These are phyloP conservation scores for Oceanites oceanicus DNA, from an alignment of 2,113 vertebrate genomes.

Conservation along the genomic window DNA sequence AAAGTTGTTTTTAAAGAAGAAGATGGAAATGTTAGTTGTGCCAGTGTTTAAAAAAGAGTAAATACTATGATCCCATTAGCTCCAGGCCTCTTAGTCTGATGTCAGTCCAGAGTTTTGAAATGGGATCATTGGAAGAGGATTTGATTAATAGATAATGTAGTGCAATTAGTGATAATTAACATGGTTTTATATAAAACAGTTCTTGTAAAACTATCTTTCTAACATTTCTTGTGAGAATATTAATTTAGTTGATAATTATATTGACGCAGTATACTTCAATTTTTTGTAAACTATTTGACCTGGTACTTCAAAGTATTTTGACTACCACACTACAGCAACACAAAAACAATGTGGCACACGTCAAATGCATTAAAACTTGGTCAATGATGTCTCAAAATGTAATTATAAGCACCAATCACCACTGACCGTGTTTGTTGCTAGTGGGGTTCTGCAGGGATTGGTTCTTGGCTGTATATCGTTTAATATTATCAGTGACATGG, in stretches of 20 bases:
- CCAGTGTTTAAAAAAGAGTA: not conserved
- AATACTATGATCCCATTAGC: not conserved
- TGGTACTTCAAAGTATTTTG: not conserved
- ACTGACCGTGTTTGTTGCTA: not conserved
- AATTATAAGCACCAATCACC: not conserved
- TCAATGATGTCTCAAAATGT: not conserved
- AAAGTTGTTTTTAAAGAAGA: not conserved
- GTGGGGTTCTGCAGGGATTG: not conserved
- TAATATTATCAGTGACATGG: conserved; percentile 1
- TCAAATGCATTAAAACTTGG: not conserved
- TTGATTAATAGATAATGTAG: not conserved
- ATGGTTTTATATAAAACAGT: not conserved
- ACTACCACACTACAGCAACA: not conserved
- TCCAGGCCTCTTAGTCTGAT: not conserved
- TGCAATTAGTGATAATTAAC: not conserved
- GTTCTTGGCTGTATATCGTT: conserved; percentile 11
- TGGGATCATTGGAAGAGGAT: not conserved
- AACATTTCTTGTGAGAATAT: not conserved
- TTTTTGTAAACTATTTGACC: not conserved
- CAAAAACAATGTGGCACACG: not conserved
- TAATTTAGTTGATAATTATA: not conserved
- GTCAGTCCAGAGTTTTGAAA: not conserved
- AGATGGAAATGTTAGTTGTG: not conserved
- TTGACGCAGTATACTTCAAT: not conserved
- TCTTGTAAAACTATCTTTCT: not conserved